Conservation (phyloP, 2,797 vertebrate genomes). For the Sarcophilus harrisii region DNA sequence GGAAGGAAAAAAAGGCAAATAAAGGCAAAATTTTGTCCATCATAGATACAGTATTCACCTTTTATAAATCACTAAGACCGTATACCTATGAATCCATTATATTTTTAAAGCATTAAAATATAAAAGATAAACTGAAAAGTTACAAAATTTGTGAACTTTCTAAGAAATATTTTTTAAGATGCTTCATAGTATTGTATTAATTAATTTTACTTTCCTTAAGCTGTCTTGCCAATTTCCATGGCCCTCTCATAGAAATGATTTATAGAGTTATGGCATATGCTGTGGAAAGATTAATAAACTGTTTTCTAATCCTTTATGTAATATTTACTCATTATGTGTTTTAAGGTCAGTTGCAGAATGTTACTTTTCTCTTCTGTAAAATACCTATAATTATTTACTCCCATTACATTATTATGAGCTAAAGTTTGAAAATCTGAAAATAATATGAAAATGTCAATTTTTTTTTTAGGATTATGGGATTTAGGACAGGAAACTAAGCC, state of each 20-base stretch:
- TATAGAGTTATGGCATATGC: neutral
- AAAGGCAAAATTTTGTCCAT: neutral
- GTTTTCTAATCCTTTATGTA: neutral
- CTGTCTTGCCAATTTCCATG: neutral
- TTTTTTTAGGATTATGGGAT: neutral
- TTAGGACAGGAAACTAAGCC: neutral
- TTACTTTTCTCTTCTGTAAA: neutral
- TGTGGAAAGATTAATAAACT: neutral
- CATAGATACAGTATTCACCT: constrained; percentile 55
- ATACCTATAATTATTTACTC: neutral
- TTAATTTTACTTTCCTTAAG: constrained; percentile 13
- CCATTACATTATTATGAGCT: neutral
- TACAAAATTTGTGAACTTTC: constrained; percentile 10
- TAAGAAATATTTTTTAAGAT: neutral
- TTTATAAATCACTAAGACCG: neutral
- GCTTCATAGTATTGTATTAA: neutral
- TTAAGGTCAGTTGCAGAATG: neutral
- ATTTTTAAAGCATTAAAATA: constrained; percentile 9
- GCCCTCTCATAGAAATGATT: neutral
- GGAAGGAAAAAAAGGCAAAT: neutral
- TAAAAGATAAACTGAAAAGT: neutral
- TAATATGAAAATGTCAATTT: neutral
- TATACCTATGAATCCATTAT: neutral
- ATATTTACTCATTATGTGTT: neutral
- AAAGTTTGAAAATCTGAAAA: neutral